Conservation (phyloP, 2,113 vertebrate genomes). For the Typhlomys cinereus region DNA sequence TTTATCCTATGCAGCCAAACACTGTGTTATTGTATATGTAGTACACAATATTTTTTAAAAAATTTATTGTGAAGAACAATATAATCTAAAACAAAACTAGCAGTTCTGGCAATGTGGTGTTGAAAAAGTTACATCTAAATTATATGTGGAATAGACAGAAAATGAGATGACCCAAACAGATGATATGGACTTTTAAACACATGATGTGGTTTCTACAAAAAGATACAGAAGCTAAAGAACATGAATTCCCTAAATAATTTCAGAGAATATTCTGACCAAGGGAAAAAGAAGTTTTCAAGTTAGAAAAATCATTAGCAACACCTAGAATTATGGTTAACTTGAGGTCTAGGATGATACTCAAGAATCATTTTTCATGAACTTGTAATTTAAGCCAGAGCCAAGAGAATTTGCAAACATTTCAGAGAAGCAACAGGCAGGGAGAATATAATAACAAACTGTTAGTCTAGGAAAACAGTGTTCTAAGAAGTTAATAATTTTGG, state of each 20-base stretch:
- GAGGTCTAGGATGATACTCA: neutral
- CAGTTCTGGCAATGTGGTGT: neutral
- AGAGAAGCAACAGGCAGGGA: slow-evolving; percentile 46
- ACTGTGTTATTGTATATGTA: neutral
- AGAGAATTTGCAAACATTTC: slow-evolving; percentile 33
- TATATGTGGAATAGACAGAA: neutral
- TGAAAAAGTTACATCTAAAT: neutral
- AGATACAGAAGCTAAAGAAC: neutral
- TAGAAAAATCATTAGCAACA: slow-evolving; percentile 20
- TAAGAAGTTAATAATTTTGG: slow-evolving; percentile 20
- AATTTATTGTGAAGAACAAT: slow-evolving; percentile 33
- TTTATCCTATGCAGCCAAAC: neutral
- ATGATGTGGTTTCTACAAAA: neutral
- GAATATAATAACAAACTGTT: neutral
- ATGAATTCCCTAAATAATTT: neutral
- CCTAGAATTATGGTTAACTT: slow-evolving; percentile 35
- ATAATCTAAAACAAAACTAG: slow-evolving; percentile 10
- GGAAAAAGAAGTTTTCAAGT: neutral
- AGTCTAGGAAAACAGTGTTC: slow-evolving; percentile 29
- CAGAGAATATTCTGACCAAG: neutral
- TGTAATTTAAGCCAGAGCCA: slow-evolving; percentile 35
- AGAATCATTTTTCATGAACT: slow-evolving; percentile 46
- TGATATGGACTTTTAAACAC: neutral
- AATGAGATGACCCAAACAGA: neutral
- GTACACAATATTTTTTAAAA: neutral